Conservation (phyloP, 2,797 vertebrate species). For the Gadopsis marmoratus region DNA sequence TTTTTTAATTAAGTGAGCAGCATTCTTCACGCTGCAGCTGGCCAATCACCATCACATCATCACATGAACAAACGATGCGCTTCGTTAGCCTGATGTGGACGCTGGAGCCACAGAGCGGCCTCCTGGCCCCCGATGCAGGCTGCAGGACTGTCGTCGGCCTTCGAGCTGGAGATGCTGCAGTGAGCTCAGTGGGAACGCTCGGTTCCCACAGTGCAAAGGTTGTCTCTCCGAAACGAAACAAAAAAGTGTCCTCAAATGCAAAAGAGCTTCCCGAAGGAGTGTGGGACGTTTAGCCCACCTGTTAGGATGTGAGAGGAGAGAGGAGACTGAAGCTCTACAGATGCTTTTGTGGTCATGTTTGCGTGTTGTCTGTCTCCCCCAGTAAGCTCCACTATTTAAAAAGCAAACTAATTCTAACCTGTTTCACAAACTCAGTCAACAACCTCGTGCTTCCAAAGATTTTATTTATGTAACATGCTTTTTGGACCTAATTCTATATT, state of each 20-base stretch:
- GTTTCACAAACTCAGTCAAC: background rate
- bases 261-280: background rate
- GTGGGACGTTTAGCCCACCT: background rate
- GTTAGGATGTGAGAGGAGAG: background rate
- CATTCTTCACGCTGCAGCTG: background rate
- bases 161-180: conserved; percentile 14
- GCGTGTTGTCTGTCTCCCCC: too few species aligned
- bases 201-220: background rate
- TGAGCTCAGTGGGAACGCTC: conserved; percentile 8
- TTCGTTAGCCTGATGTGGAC: too few species aligned
- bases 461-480: background rate
- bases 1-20: background rate
- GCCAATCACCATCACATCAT: too few species aligned
- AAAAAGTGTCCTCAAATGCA: background rate
- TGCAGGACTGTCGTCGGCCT: conserved; percentile 20
- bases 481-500: background rate
- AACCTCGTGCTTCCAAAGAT: background rate
- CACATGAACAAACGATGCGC: too few species aligned
- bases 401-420: background rate
- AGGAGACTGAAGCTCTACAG: background rate
- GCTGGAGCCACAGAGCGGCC: too few species aligned
- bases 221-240: background rate
- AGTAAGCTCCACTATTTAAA: background rate
- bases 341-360: too few species aligned
- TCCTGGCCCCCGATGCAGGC: background rate